Evolutionary conservation across 2,113 vertebrate species (phyloP).

Genomic region (Trinectes maculatus): DNA sequence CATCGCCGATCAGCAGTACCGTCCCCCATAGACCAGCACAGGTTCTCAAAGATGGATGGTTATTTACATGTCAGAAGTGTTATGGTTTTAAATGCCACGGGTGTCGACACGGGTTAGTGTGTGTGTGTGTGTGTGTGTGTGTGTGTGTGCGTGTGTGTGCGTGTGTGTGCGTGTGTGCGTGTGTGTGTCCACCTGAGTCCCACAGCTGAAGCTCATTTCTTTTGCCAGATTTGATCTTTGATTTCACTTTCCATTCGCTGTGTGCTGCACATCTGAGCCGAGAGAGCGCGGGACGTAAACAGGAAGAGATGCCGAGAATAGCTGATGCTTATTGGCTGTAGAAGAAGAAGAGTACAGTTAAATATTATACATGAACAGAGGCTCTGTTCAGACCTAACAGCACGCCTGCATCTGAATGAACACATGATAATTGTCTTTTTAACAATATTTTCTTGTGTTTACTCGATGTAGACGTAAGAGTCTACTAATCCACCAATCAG

Average conservation of each 20-base stretch:
- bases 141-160: no score
- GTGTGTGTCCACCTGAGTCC: conserved; percentile 51
- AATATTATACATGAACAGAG: no score
- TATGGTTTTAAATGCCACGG: no score
- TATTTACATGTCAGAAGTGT: no score
- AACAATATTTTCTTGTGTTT: no score
- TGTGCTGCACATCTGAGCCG: neutral
- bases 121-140: neutral
- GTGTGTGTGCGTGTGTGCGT: no score
- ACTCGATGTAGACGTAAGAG: no score
- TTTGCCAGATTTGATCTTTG: conserved; percentile 54
- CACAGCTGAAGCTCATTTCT: conserved; percentile 43
- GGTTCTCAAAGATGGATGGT: neutral
- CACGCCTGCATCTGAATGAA: no score
- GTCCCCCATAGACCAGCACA: neutral
- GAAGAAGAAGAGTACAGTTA: no score
- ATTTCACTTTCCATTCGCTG: neutral
- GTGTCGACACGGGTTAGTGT: no score
- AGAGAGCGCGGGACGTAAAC: neutral
- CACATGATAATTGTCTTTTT: no score
- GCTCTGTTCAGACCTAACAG: no score
- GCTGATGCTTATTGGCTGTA: neutral
- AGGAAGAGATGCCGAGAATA: neutral
- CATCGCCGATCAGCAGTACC: conserved; percentile 9
- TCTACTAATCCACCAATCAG: neutral